These are phyloP conservation scores for Piprites chloris DNA, from an alignment of 2,113 vertebrate species.

Conservation along the genomic window DNA sequence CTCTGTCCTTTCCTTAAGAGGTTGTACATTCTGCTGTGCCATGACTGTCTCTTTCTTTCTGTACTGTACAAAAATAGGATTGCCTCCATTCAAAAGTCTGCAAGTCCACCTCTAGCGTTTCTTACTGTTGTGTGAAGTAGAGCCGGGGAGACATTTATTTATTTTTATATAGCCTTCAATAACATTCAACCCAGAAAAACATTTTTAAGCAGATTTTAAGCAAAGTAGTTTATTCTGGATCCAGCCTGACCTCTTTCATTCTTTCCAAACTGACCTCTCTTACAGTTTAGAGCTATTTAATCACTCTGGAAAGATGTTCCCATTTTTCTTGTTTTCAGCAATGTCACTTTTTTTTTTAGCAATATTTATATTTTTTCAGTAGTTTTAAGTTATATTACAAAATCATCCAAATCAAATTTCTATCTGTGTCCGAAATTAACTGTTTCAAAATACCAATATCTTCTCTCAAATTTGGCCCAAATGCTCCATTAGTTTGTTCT, in stretches of 20 bases:
- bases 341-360: neutral
- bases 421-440: neutral
- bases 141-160: neutral
- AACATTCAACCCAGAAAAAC: neutral
- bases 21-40: neutral
- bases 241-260: neutral
- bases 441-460: neutral
- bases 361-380: neutral
- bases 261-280: neutral
- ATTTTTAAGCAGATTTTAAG: slow-evolving; percentile 1
- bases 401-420: neutral
- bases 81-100: neutral
- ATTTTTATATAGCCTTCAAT: neutral
- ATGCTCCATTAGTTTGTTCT: neutral
- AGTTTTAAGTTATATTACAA: neutral
- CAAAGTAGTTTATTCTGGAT: neutral
- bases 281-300: neutral
- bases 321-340: neutral
- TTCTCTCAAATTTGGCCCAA: neutral
- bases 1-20: neutral
- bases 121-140: neutral
- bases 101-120: neutral
- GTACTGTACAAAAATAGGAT: neutral
- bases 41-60: neutral
- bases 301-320: neutral